Conservation (phyloP, 2,797 vertebrate species). For the Girardinus metallicus region DNA sequence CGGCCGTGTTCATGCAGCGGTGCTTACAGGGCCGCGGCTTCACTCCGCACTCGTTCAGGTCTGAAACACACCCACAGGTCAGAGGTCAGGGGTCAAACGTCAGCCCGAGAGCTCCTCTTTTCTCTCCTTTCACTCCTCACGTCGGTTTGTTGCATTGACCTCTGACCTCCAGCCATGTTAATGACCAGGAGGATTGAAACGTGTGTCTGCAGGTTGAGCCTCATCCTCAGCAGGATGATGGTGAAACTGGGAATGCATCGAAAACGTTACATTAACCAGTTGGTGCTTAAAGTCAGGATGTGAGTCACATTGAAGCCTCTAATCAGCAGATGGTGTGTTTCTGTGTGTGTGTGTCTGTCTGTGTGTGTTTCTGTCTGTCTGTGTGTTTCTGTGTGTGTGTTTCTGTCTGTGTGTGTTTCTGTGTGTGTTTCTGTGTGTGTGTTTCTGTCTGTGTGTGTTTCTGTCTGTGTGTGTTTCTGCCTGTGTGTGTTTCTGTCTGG, state of each 20-base stretch:
- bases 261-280: not conserved
- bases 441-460: constrained; percentile 9
- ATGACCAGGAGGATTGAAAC: not conserved
- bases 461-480: not conserved
- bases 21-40: constrained; percentile 92
- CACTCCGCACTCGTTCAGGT: constrained; percentile 93
- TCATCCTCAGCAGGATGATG: not conserved
- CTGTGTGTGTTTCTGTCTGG: too few species aligned
- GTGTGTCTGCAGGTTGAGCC: constrained; percentile 5
- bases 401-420: too few species aligned
- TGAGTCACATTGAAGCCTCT: constrained; percentile 61
- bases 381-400: too few species aligned
- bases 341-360: constrained; percentile 15
- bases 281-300: constrained; percentile 39
- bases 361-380: not conserved
- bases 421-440: not conserved
- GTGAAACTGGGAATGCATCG: not conserved
- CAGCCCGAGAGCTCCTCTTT: not conserved
- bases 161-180: constrained; percentile 23
- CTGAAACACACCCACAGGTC: constrained; percentile 70
- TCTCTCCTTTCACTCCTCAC: constrained; percentile 14
- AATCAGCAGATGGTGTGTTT: constrained; percentile 44
- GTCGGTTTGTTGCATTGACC: constrained; percentile 47
- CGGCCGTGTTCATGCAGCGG: constrained; percentile 92
- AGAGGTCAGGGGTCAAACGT: constrained; percentile 10